Percentiles rank a stretch among this genome's conserved stretches.
phyloP scores from a whole-genome alignment of 2,797 vertebrate species.

The Hozukius guyotensis region DNA sequence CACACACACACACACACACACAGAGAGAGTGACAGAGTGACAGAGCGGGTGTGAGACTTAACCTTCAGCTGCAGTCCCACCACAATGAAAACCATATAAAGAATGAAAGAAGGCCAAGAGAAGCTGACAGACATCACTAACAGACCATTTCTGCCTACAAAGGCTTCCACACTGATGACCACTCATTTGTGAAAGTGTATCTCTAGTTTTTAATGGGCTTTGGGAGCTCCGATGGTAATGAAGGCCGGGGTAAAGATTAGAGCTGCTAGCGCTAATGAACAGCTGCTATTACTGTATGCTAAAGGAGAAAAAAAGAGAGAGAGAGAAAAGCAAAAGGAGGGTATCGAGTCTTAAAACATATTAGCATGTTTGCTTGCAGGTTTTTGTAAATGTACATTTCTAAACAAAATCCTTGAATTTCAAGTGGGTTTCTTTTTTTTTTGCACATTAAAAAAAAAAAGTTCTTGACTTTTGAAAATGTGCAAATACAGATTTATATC shows the following conservation, averaged over 20 bases:
- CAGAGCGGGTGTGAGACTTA: too few relatives aligned
- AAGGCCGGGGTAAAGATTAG: slow-evolving; percentile 10
- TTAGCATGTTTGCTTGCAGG: not conserved
- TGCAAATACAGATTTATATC: not conserved
- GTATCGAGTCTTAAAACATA: not conserved
- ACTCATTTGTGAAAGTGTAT: slow-evolving; percentile 14
- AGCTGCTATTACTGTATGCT: slow-evolving; percentile 10
- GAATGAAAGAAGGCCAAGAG: not conserved
- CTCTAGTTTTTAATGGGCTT: slow-evolving; percentile 18
- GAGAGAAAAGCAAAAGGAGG: not conserved
- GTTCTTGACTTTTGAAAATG: not conserved
- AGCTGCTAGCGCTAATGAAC: slow-evolving; percentile 23
- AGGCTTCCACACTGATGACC: slow-evolving; percentile 5
- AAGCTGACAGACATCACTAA: not conserved
- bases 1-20: not conserved
- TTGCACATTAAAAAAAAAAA: not conserved
- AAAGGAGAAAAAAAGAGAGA: not conserved
- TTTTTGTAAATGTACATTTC: not conserved
- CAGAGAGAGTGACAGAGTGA: too few relatives aligned
- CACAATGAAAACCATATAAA: not conserved
- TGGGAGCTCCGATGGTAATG: not conserved
- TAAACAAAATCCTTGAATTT: not conserved
- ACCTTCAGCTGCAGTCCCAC: not conserved
- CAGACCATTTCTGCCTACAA: not conserved
- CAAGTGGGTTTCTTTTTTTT: not conserved